phyloP scores from a whole-genome alignment of 2,888 invertebrate genomes.

The Octodonta nipae region DNA sequence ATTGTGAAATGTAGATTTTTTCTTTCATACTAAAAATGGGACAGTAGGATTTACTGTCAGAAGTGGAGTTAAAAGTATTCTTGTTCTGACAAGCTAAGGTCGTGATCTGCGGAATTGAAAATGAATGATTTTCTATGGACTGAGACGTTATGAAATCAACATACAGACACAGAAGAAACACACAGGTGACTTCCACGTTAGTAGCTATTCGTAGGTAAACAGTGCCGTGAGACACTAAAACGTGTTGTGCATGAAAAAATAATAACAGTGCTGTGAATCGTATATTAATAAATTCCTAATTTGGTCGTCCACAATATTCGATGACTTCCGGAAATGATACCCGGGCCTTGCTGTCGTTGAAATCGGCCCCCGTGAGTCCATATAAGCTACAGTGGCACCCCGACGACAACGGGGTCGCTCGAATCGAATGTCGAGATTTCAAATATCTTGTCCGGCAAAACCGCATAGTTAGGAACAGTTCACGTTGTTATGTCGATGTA shows the following conservation, averaged over 20 bases:
- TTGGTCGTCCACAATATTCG: constrained; percentile 46
- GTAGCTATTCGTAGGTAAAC: constrained; percentile 29
- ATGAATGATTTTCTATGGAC: constrained; percentile 22
- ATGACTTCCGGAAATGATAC: constrained; percentile 74
- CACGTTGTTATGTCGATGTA: constrained; percentile 92
- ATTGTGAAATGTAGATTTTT: too few species aligned
- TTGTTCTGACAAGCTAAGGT: too few species aligned
- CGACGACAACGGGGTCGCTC: constrained; percentile 67
- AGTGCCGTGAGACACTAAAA: constrained; percentile 18
- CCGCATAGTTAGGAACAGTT: constrained; percentile 82
- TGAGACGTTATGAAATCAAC: constrained; percentile 28
- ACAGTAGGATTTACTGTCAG: too few species aligned
- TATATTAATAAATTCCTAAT: constrained; percentile 28
- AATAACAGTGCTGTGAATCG: constrained; percentile 13
- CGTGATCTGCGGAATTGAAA: too few species aligned
- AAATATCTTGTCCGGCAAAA: constrained; percentile 82
- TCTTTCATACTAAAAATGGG: too few species aligned
- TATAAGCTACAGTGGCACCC: constrained; percentile 73
- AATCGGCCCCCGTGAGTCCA: constrained; percentile 77
- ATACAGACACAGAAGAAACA: constrained; percentile 12
- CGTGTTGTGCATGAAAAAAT: constrained; percentile 14
- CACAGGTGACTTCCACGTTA: constrained; percentile 26
- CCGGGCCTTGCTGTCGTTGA: constrained; percentile 77
- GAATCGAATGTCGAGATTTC: constrained; percentile 80
- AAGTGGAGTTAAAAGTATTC: too few species aligned